Conservation (phyloP, 2,113 vertebrate species). For the Bungarus multicinctus region DNA sequence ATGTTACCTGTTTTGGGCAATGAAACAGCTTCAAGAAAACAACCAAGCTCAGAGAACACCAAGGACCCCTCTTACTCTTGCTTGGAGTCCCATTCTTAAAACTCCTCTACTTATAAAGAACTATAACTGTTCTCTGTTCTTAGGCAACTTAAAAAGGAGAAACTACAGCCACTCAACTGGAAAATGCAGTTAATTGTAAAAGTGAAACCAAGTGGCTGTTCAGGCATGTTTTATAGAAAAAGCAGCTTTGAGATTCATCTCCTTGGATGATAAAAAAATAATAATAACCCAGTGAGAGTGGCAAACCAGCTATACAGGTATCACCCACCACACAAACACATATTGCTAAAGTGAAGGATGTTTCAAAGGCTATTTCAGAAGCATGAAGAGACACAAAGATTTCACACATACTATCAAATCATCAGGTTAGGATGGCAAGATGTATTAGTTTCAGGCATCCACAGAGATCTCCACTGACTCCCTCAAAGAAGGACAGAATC, state of each 20-base stretch:
- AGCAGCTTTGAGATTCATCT: constrained; percentile 17
- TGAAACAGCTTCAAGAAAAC: neutral
- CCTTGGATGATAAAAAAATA: constrained; percentile 10
- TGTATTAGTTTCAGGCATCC: neutral
- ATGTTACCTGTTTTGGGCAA: neutral
- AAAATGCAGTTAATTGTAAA: constrained; percentile 20
- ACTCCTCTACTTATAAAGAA: constrained; percentile 15
- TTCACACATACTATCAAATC: neutral
- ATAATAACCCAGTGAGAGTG: constrained; percentile 1
- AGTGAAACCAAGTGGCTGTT: constrained; percentile 51
- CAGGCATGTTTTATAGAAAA: constrained; percentile 33
- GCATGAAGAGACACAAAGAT: neutral
- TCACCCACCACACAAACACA: constrained; percentile 1
- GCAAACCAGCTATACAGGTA: constrained; percentile 8
- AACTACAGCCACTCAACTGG: constrained; percentile 35
- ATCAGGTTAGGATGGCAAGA: neutral
- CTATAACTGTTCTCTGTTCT: neutral
- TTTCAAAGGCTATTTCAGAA: neutral
- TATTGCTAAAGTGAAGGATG: constrained; percentile 11
- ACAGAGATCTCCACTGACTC: neutral
- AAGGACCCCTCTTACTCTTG: neutral
- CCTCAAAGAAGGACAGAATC: neutral
- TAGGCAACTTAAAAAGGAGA: constrained; percentile 31
- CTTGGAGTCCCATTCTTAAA: neutral
- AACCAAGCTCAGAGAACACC: neutral